Evolutionary conservation across 2,888 invertebrate species (phyloP).

Genomic region (Oxystoma pomonae): DNA sequence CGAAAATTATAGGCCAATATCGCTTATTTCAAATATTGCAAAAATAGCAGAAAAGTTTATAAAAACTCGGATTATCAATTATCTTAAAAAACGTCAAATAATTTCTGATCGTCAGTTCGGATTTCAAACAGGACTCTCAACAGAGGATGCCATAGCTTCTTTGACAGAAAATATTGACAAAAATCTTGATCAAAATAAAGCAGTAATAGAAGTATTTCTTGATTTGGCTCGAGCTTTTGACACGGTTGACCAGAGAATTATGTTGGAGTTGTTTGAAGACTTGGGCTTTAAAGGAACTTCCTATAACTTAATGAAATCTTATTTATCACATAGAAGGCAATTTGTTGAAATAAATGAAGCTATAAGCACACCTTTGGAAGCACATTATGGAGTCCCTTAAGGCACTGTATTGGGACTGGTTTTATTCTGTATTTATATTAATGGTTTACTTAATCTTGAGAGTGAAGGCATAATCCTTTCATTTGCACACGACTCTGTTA

Average conservation of each 20-base stretch:
- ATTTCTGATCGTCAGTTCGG: not conserved
- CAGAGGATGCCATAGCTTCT: not conserved
- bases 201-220: not conserved
- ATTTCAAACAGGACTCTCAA: not conserved
- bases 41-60: not conserved
- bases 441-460: not conserved
- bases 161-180: slow-evolving; percentile 3
- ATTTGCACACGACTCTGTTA: not conserved
- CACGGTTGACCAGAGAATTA: not conserved
- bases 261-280: not conserved
- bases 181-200: not conserved
- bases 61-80: not conserved
- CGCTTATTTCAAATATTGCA: not conserved
- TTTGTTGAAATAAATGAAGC: not conserved
- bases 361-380: not conserved
- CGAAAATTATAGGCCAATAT: not conserved
- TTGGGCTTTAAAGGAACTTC: not conserved
- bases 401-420: not conserved
- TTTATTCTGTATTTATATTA: not conserved
- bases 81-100: not conserved
- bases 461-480: not conserved
- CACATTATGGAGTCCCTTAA: not conserved
- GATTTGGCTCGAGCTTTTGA: not conserved
- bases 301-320: not conserved
- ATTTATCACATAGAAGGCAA: not conserved